phyloP scores from a whole-genome alignment of 1,140 invertebrate genomes.

The Drusus annulatus region DNA sequence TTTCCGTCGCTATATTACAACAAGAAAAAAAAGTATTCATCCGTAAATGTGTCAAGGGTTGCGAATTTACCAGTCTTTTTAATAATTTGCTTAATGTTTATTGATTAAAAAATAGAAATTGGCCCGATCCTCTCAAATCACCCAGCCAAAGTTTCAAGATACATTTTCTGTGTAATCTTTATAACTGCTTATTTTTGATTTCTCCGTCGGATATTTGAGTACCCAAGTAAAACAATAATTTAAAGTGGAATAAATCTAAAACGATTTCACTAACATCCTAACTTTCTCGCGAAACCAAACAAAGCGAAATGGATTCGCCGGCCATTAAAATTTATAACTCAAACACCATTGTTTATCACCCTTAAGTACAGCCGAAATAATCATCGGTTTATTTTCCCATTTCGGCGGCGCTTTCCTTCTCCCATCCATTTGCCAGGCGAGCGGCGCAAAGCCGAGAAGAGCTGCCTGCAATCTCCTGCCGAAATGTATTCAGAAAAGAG shows the following conservation, averaged over 20 bases:
- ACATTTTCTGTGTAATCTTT: too few relatives aligned
- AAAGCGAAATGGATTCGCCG: constrained; percentile 21
- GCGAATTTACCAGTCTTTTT: neutral
- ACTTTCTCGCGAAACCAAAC: constrained; percentile 19
- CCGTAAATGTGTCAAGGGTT: neutral
- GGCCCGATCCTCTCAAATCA: too few relatives aligned
- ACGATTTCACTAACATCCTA: constrained; percentile 15
- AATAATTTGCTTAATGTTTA: too few relatives aligned
- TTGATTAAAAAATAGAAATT: too few relatives aligned
- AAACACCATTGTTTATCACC: constrained; percentile 40
- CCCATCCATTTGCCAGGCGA: constrained; percentile 14
- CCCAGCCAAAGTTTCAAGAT: too few relatives aligned
- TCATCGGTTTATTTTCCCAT: constrained; percentile 40
- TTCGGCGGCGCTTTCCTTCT: constrained; percentile 8
- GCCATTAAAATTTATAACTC: constrained; percentile 34
- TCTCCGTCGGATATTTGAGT: neutral
- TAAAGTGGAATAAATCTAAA: constrained; percentile 18
- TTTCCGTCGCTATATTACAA: neutral
- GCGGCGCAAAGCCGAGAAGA: constrained; percentile 23
- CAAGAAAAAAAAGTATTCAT: neutral
- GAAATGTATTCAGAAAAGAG: constrained; percentile 41
- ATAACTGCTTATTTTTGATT: neutral
- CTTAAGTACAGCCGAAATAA: constrained; percentile 36
- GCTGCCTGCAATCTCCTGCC: constrained; percentile 33
- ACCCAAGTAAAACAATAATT: constrained; percentile 4